Percentiles rank a stretch among this genome's conserved stretches.
These are phyloP conservation scores for Stomatorhinus walkeri DNA, from an alignment of 2,797 vertebrate genomes.

Conservation along the genomic window DNA sequence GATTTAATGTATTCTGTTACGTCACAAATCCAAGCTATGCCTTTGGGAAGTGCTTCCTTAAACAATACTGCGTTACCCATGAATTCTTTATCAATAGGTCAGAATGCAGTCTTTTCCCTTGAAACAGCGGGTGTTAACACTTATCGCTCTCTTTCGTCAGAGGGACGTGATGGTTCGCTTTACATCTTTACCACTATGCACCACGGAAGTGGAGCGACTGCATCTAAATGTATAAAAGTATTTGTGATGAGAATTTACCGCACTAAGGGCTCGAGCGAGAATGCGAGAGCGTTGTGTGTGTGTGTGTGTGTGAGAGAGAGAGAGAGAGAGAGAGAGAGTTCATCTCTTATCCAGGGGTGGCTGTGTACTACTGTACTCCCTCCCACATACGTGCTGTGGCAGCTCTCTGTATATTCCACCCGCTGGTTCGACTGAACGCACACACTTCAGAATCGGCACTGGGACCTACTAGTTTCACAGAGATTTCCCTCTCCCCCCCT, in stretches of 20 bases:
- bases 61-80: background rate
- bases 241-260: slow-evolving; percentile 1
- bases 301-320: slow-evolving; percentile 21
- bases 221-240: slow-evolving; percentile 3
- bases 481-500: slow-evolving; percentile 31
- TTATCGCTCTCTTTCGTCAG: background rate
- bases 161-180: background rate
- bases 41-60: background rate
- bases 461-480: slow-evolving; percentile 20
- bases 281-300: slow-evolving; percentile 26
- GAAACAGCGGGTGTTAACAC: background rate
- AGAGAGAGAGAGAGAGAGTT: slow-evolving; percentile 28
- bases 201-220: background rate
- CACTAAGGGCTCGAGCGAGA: slow-evolving; percentile 18
- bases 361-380: slow-evolving; percentile 50
- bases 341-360: slow-evolving; percentile 25
- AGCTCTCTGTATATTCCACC: slow-evolving; percentile 49
- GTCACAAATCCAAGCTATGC: background rate
- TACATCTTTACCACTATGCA: background rate
- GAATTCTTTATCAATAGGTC: background rate
- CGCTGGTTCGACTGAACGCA: slow-evolving; percentile 37
- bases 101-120: background rate
- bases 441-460: slow-evolving; percentile 20
- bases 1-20: background rate
- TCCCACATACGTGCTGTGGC: slow-evolving; percentile 62